These are phyloP conservation scores for Mionectes olivaceus DNA, from an alignment of 2,797 vertebrate genomes.

Conservation along the genomic window DNA sequence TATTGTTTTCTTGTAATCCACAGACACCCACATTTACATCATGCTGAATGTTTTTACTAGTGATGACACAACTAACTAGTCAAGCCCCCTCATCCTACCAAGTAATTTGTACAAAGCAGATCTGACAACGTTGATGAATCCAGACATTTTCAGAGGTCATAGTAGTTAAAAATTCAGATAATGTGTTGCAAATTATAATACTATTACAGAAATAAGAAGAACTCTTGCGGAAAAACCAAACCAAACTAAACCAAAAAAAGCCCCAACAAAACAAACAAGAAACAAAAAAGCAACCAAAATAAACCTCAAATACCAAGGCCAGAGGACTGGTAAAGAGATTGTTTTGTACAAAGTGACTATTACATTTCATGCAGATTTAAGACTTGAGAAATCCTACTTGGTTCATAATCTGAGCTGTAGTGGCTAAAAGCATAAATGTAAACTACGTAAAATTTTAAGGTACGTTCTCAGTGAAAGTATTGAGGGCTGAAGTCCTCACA, in stretches of 20 bases:
- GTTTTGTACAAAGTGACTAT: neutral
- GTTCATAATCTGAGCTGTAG: neutral
- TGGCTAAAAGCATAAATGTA: neutral
- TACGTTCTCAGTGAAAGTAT: neutral
- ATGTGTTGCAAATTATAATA: neutral
- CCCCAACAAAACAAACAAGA: neutral
- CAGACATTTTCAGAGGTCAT: slow-evolving; percentile 10
- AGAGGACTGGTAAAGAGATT: neutral
- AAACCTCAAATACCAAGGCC: neutral
- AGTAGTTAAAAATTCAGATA: neutral
- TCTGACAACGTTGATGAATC: neutral
- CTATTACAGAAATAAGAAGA: neutral
- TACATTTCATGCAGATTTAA: neutral
- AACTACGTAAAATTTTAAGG: neutral
- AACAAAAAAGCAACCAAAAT: neutral
- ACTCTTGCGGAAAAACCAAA: neutral
- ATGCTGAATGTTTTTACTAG: neutral
- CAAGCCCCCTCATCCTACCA: neutral
- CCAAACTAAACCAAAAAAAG: too few relatives aligned
- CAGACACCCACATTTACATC: neutral
- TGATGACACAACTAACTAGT: neutral
- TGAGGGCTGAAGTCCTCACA: neutral
- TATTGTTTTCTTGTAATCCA: neutral
- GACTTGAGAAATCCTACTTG: neutral
- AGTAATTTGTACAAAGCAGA: neutral